phyloP scores from a whole-genome alignment of 2,113 vertebrate species.

The Mastomys coucha region DNA sequence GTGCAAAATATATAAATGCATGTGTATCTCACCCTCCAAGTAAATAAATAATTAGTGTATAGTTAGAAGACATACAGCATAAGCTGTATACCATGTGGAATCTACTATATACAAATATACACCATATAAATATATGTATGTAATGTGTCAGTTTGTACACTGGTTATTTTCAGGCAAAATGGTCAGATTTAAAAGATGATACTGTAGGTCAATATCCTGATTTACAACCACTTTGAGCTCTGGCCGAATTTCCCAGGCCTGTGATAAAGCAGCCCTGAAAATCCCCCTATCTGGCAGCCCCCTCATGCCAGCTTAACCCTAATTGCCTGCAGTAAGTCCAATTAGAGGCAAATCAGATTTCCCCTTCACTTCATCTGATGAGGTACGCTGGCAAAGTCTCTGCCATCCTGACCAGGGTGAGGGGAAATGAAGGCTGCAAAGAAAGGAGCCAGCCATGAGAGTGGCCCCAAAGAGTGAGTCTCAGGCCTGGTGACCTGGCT shows the following conservation, averaged over 20 bases:
- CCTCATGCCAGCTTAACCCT: conserved; percentile 64
- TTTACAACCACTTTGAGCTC: neutral
- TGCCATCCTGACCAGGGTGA: neutral
- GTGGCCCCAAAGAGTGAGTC: neutral
- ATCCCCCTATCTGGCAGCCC: neutral
- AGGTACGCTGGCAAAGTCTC: conserved; percentile 46
- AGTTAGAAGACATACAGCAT: neutral
- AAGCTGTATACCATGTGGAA: too few species aligned
- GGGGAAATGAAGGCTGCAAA: neutral
- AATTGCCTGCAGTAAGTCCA: conserved; percentile 69
- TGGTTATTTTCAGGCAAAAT: neutral
- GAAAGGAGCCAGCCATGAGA: neutral
- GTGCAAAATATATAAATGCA: neutral
- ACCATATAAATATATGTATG: neutral
- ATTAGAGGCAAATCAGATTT: conserved; percentile 73
- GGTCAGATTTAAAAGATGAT: neutral
- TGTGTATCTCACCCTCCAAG: neutral
- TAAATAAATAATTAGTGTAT: neutral
- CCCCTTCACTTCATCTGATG: conserved; percentile 64
- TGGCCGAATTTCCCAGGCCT: conserved; percentile 23
- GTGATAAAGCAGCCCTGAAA: conserved; percentile 46
- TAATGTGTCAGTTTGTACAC: neutral
- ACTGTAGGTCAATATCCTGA: neutral
- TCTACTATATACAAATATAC: neutral
- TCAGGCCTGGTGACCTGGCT: fast-evolving